Percentiles rank a stretch among this genome's conserved stretches.
phyloP scores from a whole-genome alignment of 2,797 vertebrate species.

The Sphenopsis melanotis region DNA sequence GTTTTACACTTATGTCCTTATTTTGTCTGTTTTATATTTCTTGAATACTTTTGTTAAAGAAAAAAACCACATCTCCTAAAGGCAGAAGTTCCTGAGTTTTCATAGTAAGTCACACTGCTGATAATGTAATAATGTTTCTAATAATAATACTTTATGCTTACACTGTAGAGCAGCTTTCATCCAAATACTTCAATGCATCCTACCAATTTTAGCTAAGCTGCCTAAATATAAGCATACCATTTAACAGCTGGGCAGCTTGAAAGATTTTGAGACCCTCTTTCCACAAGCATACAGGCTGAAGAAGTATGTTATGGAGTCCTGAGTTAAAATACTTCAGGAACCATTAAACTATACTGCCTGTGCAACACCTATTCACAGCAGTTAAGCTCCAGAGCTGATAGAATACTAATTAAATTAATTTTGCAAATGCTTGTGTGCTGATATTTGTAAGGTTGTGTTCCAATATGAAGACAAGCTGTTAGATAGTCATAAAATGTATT shows the following conservation, averaged over 20 bases:
- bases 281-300: background rate
- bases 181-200: background rate
- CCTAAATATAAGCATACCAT: background rate
- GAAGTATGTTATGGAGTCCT: background rate
- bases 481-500: constrained; percentile 55
- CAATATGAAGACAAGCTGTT: constrained; percentile 60
- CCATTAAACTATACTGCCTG: constrained; percentile 35
- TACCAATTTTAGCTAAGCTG: constrained; percentile 10
- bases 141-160: background rate
- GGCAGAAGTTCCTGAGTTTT: background rate
- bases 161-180: constrained; percentile 5
- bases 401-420: constrained; percentile 61
- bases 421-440: constrained; percentile 26
- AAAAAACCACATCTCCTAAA: background rate
- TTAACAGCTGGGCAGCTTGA: constrained; percentile 12
- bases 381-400: constrained; percentile 32
- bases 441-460: constrained; percentile 43
- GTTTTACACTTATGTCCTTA: background rate
- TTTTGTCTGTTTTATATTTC: constrained; percentile 41
- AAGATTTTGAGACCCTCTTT: background rate
- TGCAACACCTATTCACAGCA: constrained; percentile 53
- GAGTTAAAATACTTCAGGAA: constrained; percentile 1
- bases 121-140: constrained; percentile 18
- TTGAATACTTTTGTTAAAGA: background rate
- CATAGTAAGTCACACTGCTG: background rate